Conservation (phyloP, 2,113 vertebrate genomes). For the Callionymus lyra region DNA sequence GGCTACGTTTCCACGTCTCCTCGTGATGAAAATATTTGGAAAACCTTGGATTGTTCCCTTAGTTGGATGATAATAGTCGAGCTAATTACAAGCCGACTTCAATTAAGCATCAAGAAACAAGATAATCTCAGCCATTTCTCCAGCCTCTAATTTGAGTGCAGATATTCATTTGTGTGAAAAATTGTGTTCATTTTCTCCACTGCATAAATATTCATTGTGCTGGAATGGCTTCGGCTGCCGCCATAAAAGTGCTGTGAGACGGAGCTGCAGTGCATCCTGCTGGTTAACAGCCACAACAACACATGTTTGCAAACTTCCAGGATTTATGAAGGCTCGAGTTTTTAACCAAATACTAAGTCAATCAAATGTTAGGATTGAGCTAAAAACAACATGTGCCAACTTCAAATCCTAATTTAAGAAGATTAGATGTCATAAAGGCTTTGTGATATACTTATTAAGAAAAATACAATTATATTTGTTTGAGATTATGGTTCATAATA, state of each 20-base stretch:
- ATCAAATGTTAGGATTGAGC: no score
- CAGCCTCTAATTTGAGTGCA: conserved; percentile 54
- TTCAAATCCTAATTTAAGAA: no score
- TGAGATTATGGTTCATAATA: no score
- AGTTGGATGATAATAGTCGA: conserved; percentile 53
- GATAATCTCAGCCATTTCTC: conserved; percentile 54
- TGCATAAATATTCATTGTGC: conserved; percentile 50
- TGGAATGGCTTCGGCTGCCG: conserved; percentile 24
- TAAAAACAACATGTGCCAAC: no score
- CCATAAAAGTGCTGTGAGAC: conserved; percentile 23
- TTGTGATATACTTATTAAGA: no score
- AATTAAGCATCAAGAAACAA: conserved; percentile 63
- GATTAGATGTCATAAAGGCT: no score
- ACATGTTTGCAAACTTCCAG: not conserved
- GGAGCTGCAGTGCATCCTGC: conserved; percentile 55
- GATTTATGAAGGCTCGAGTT: no score
- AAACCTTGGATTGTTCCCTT: conserved; percentile 46
- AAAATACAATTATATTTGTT: no score
- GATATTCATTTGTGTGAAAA: conserved; percentile 62
- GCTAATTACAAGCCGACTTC: conserved; percentile 59
- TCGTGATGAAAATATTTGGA: conserved; percentile 39
- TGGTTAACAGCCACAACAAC: conserved; percentile 46
- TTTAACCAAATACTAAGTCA: no score
- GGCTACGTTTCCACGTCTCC: conserved; percentile 32
- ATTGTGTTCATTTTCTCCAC: conserved; percentile 52